Percentiles rank a stretch among this genome's conserved stretches.
Evolutionary conservation across 2,113 vertebrate genomes (phyloP).

Genomic region (Vidua chalybeata): DNA sequence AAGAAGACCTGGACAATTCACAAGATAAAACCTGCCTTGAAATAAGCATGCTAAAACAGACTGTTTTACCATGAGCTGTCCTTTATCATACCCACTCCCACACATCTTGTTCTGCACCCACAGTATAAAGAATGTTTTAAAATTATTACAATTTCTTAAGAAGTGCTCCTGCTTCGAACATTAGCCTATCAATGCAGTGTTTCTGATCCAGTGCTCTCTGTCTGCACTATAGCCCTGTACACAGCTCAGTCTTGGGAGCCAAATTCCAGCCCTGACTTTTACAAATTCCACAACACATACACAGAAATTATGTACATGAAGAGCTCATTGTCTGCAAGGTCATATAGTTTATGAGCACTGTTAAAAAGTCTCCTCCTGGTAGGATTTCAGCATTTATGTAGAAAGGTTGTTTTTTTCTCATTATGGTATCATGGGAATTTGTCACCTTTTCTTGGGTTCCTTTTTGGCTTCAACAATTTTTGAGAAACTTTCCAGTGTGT

Average conservation of each 20-base stretch:
- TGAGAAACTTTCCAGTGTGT: neutral
- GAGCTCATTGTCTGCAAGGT: neutral
- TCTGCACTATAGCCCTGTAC: neutral
- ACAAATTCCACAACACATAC: neutral
- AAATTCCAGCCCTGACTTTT: neutral
- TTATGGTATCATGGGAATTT: neutral
- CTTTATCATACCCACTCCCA: neutral
- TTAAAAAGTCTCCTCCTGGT: neutral
- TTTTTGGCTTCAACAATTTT: neutral
- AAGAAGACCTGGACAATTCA: neutral
- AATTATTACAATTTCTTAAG: neutral
- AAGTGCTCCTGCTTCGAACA: neutral
- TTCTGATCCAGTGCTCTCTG: neutral
- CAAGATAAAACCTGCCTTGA: neutral
- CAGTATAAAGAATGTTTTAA: neutral
- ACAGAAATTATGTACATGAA: neutral
- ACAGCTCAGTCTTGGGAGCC: neutral
- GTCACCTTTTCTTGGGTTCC: neutral
- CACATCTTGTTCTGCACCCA: neutral
- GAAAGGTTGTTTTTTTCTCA: neutral
- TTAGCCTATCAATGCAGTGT: accelerated
- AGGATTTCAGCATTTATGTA: neutral
- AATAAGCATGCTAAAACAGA: neutral
- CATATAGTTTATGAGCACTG: neutral
- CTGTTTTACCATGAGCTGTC: neutral